phyloP scores from a whole-genome alignment of 2,797 vertebrate species.

The Telmatherina bonti region DNA sequence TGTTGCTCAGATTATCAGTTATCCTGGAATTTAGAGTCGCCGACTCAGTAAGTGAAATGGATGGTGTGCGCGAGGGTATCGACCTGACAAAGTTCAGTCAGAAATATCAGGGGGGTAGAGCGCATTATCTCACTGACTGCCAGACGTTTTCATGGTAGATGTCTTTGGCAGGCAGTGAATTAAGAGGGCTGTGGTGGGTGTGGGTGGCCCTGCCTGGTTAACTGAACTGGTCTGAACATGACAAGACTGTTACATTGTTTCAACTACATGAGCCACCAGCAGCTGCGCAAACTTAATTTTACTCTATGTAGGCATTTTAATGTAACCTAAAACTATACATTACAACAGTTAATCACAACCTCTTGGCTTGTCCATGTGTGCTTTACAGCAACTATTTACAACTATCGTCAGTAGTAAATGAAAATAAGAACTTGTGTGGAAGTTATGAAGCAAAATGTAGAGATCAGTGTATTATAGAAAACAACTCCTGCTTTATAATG shows the following conservation, averaged over 20 bases:
- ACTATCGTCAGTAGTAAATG: no score
- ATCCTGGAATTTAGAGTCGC: neutral
- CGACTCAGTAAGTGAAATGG: neutral
- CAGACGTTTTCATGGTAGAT: no score
- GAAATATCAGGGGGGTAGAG: neutral
- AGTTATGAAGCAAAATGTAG: neutral
- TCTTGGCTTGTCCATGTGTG: no score
- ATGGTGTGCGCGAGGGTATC: neutral
- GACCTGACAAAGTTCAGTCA: no score
- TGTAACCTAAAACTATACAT: no score
- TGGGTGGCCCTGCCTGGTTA: neutral
- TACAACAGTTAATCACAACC: no score
- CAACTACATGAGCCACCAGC: neutral
- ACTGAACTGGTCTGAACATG: slow-evolving; percentile 49
- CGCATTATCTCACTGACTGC: no score
- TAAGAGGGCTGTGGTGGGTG: neutral
- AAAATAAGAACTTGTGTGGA: neutral
- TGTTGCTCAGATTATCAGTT: neutral
- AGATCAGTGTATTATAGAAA: neutral
- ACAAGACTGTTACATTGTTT: neutral
- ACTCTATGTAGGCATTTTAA: no score
- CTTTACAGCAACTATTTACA: no score
- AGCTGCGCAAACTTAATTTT: neutral
- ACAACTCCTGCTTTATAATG: neutral
- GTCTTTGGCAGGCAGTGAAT: neutral